Evolutionary conservation across 1,140 invertebrate genomes (phyloP).

Genomic region (Anthonomus grandis): DNA sequence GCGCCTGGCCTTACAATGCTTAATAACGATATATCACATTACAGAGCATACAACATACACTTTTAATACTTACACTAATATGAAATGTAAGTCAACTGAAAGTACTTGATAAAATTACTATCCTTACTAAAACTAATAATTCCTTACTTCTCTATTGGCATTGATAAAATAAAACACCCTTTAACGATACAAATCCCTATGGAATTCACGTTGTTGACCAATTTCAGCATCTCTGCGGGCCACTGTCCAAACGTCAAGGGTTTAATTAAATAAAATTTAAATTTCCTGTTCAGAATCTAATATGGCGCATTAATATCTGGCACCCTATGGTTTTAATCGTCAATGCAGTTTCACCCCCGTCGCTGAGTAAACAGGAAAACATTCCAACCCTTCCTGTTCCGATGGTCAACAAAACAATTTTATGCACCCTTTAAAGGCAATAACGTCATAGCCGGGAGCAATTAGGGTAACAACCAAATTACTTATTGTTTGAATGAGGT

Average conservation of each 20-base stretch:
- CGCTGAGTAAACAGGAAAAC: constrained; percentile 23
- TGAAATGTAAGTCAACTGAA: too few relatives aligned
- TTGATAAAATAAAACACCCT: too few relatives aligned
- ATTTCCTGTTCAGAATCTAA: constrained; percentile 22
- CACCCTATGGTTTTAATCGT: constrained; percentile 26
- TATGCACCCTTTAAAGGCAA: constrained; percentile 27
- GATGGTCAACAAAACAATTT: constrained; percentile 27
- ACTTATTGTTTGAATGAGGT: constrained; percentile 23
- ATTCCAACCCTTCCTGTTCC: constrained; percentile 23
- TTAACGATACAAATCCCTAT: too few relatives aligned
- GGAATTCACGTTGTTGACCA: neutral
- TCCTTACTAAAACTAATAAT: too few relatives aligned
- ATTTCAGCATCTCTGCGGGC: neutral
- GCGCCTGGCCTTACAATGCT: too few relatives aligned
- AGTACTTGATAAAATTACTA: too few relatives aligned
- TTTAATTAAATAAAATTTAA: constrained; percentile 19
- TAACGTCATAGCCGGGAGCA: constrained; percentile 21
- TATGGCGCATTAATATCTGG: constrained; percentile 24
- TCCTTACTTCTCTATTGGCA: too few relatives aligned
- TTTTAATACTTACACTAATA: too few relatives aligned
- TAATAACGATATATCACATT: too few relatives aligned
- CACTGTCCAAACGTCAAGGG: neutral
- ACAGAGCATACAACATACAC: too few relatives aligned
- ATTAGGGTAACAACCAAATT: constrained; percentile 27
- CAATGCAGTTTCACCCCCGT: constrained; percentile 23